Evolutionary conservation across 2,113 vertebrate genomes (phyloP).

Genomic region (Todiramphus saurophagus): DNA sequence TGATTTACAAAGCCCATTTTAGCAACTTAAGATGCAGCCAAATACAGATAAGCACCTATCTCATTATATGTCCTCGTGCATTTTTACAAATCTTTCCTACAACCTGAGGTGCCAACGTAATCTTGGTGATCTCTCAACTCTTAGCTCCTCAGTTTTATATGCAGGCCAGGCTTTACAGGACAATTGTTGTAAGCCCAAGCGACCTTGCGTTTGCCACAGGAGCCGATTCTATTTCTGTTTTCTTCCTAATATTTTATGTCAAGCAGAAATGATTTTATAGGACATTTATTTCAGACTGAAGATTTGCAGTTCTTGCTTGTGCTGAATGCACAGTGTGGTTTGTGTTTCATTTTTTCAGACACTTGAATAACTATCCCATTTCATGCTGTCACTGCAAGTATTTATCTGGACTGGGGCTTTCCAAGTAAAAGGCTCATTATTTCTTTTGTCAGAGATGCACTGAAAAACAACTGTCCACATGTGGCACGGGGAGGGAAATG

Average conservation of each 20-base stretch:
- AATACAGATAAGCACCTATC: constrained; percentile 41
- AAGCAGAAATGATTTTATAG: background rate
- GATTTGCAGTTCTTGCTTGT: background rate
- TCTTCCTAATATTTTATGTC: background rate
- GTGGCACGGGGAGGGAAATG: background rate
- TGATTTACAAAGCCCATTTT: constrained; percentile 51
- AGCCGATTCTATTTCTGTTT: background rate
- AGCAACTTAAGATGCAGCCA: constrained; percentile 49
- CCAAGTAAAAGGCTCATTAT: constrained; percentile 51
- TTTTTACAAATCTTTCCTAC: constrained; percentile 44
- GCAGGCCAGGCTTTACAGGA: background rate
- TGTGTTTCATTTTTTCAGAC: constrained; percentile 47
- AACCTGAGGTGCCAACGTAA: background rate
- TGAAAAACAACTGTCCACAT: constrained; percentile 45
- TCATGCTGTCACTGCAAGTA: constrained; percentile 63
- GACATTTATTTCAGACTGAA: background rate
- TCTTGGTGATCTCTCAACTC: background rate
- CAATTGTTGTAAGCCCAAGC: background rate
- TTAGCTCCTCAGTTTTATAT: background rate
- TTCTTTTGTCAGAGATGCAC: constrained; percentile 41
- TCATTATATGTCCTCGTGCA: background rate
- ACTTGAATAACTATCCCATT: constrained; percentile 53
- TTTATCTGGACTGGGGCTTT: constrained; percentile 31
- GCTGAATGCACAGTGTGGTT: constrained; percentile 29
- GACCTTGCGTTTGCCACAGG: background rate